Conservation (phyloP, 2,888 invertebrate species). For the Temnothorax ravouxi region DNA sequence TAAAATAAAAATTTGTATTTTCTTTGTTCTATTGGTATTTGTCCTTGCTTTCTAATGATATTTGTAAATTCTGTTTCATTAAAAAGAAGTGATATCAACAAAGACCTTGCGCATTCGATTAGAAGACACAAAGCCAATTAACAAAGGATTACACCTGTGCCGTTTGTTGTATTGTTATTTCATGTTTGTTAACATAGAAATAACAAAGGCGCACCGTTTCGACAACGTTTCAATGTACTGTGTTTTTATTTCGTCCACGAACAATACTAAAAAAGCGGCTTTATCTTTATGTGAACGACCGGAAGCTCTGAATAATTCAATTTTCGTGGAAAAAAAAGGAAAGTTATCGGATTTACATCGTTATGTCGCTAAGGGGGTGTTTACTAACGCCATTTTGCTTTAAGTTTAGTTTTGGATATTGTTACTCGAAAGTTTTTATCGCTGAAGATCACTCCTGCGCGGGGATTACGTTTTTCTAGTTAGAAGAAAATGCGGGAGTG, state of each 20-base stretch:
- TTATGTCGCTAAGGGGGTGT: not conserved
- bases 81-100: not conserved
- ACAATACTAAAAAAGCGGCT: not conserved
- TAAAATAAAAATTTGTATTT: not conserved
- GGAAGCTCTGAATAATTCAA: not conserved
- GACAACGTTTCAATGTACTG: not conserved
- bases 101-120: not conserved
- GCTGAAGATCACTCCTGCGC: not conserved
- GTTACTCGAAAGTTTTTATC: not conserved
- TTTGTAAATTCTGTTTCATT: not conserved
- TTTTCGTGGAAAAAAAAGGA: not conserved
- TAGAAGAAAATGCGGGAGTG: not conserved
- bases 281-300: not conserved
- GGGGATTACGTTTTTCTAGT: conserved; percentile 1
- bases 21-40: not conserved
- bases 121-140: conserved; percentile 4
- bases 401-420: not conserved
- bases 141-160: not conserved
- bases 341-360: not conserved
- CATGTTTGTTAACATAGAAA: conserved; percentile 2
- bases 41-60: not conserved
- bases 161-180: conserved; percentile 2
- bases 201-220: not conserved
- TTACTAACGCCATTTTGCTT: not conserved
- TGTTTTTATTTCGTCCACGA: not conserved